A percentile compares a stretch with the other conserved stretches of the same genome.
Evolutionary conservation across 2,888 invertebrate species (phyloP).

Genomic region (Caenorhabditis sulstoni): DNA sequence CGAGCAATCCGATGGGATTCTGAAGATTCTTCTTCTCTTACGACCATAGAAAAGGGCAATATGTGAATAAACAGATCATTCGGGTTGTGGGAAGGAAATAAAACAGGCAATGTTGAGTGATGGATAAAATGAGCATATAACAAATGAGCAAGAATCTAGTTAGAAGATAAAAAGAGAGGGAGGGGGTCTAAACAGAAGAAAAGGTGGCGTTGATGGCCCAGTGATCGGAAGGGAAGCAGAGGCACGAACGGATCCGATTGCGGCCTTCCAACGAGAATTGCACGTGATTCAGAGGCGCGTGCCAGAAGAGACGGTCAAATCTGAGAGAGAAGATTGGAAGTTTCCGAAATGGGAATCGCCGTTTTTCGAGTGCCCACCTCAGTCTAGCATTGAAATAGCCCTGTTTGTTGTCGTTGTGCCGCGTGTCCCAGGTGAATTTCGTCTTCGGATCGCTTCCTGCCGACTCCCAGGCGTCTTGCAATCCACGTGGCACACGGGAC

Average conservation of each 20-base stretch:
- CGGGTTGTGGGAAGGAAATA: too few relatives aligned
- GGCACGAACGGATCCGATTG: slow-evolving; percentile 69
- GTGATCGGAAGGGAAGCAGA: slow-evolving; percentile 78
- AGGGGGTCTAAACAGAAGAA: not conserved
- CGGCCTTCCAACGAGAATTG: slow-evolving; percentile 73
- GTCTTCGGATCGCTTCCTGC: slow-evolving; percentile 83
- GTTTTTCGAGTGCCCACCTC: slow-evolving; percentile 29
- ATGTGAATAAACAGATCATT: too few relatives aligned
- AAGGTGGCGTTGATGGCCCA: slow-evolving; percentile 71
- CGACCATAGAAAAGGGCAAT: too few relatives aligned
- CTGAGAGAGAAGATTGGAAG: slow-evolving; percentile 23
- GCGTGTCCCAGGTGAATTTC: slow-evolving; percentile 84
- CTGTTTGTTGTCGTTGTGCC: slow-evolving; percentile 83
- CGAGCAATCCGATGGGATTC: not conserved
- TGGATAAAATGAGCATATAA: too few relatives aligned
- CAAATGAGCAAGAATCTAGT: too few relatives aligned
- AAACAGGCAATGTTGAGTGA: too few relatives aligned
- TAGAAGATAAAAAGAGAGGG: too few relatives aligned
- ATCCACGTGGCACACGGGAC: slow-evolving; percentile 76
- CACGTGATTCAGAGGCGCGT: slow-evolving; percentile 68
- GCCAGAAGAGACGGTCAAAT: slow-evolving; percentile 66
- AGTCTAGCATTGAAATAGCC: slow-evolving; percentile 41
- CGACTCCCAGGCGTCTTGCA: slow-evolving; percentile 82
- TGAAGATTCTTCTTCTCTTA: not conserved
- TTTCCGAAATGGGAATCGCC: slow-evolving; percentile 5